Percentiles rank a stretch among this genome's conserved stretches.
Evolutionary conservation across 2,888 invertebrate species (phyloP).

Genomic region (Agelastica alni): DNA sequence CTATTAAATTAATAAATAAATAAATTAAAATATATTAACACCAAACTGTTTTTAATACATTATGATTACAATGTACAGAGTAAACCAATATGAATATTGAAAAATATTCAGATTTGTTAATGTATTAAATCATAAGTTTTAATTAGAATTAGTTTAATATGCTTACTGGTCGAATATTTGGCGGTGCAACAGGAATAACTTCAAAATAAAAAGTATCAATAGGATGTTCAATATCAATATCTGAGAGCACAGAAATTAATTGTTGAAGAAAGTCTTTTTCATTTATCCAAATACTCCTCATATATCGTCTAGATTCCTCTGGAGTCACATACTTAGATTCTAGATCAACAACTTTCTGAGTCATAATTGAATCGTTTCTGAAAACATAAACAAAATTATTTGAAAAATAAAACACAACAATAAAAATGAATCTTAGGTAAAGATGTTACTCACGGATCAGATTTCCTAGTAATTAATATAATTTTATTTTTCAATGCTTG

Average conservation of each 20-base stretch:
- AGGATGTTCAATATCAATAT: slow-evolving; percentile 61
- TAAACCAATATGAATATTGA: no score
- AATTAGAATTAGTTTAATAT: not conserved
- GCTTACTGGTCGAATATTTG: slow-evolving; percentile 78
- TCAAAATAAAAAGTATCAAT: slow-evolving; percentile 88
- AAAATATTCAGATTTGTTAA: not conserved
- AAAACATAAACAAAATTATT: slow-evolving; percentile 7
- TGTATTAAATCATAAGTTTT: not conserved
- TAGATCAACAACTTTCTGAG: slow-evolving; percentile 28
- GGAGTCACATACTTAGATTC: slow-evolving; percentile 50
- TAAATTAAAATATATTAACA: no score
- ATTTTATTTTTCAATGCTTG: slow-evolving; percentile 66
- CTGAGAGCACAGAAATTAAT: slow-evolving; percentile 72
- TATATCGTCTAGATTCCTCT: slow-evolving; percentile 47
- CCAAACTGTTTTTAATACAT: no score
- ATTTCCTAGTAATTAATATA: slow-evolving; percentile 51
- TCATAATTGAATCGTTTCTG: slow-evolving; percentile 11
- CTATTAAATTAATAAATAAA: no score
- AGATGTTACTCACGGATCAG: slow-evolving; percentile 28
- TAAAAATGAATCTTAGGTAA: not conserved
- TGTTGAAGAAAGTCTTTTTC: slow-evolving; percentile 71
- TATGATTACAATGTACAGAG: no score
- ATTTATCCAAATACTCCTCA: slow-evolving; percentile 69
- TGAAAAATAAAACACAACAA: slow-evolving; percentile 2
- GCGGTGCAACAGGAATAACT: slow-evolving; percentile 82